A percentile compares a stretch with the other conserved stretches of the same genome.
Conservation (phyloP, 2,888 invertebrate genomes). For the Watsonalla binaria region DNA sequence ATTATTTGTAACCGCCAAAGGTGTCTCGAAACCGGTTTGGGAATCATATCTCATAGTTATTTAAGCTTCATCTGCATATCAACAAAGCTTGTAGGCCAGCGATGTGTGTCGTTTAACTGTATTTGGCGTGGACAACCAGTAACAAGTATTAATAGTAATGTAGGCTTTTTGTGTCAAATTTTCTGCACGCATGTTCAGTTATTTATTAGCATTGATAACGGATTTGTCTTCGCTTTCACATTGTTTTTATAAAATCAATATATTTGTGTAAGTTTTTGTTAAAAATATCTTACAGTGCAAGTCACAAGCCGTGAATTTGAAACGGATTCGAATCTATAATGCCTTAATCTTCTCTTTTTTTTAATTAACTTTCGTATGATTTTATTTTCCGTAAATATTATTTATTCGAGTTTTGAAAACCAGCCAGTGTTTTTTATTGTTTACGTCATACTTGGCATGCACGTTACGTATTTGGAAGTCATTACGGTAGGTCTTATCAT, state of each 20-base stretch:
- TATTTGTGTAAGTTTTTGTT: too few species aligned
- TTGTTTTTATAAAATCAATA: not conserved
- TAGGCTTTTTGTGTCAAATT: constrained; percentile 14
- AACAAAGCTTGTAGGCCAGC: constrained; percentile 31
- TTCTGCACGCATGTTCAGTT: constrained; percentile 3
- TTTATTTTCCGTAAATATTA: not conserved
- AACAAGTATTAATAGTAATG: constrained; percentile 17
- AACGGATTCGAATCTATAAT: too few species aligned
- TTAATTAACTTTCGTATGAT: not conserved
- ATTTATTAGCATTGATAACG: constrained; percentile 1
- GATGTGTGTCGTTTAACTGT: constrained; percentile 61
- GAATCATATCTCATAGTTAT: constrained; percentile 13
- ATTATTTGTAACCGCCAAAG: not conserved
- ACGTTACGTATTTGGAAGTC: constrained; percentile 21
- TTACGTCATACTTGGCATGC: not conserved
- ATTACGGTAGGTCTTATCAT: constrained; percentile 34
- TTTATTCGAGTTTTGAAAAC: not conserved
- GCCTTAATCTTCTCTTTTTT: too few species aligned
- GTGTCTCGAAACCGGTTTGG: not conserved
- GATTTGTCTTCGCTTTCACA: not conserved
- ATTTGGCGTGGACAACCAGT: constrained; percentile 55
- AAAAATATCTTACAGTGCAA: too few species aligned
- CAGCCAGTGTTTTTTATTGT: not conserved
- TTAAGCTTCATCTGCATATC: constrained; percentile 17
- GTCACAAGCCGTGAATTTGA: too few species aligned